Percentiles rank a stretch among this genome's conserved stretches.
These are phyloP conservation scores for Pteronotus mesoamericanus DNA, from an alignment of 2,797 vertebrate genomes.

Conservation along the genomic window DNA sequence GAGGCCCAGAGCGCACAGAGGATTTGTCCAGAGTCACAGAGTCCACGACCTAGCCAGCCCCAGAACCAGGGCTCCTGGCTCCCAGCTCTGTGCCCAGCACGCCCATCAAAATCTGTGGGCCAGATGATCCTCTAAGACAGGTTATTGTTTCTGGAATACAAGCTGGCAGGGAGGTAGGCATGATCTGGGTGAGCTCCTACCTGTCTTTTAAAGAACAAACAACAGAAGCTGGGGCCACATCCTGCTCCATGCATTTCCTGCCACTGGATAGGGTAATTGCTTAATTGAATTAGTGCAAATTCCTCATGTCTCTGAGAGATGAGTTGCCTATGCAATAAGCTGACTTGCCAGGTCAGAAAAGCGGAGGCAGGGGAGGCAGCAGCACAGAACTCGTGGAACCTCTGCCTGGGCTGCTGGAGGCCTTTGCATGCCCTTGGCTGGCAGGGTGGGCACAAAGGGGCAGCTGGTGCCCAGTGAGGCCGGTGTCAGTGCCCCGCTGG, in stretches of 20 bases:
- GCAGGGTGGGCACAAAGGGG: no score
- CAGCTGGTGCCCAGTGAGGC: background rate
- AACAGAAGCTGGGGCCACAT: background rate
- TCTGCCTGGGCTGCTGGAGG: background rate
- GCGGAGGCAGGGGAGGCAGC: background rate
- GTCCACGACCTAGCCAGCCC: background rate
- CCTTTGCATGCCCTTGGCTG: background rate
- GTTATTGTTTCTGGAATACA: background rate
- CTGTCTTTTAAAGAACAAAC: background rate
- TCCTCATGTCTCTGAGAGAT: background rate
- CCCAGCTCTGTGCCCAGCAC: background rate
- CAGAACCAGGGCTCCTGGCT: background rate
- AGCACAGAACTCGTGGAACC: background rate
- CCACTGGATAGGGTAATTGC: background rate
- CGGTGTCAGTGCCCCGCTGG: fast-evolving
- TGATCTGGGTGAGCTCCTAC: fast-evolving
- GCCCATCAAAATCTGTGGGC: background rate
- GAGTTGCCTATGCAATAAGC: background rate
- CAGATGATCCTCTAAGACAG: background rate
- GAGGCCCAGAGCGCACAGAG: background rate
- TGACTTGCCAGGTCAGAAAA: background rate
- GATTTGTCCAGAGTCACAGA: background rate
- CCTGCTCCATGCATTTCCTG: background rate
- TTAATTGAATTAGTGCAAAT: slow-evolving; percentile 50
- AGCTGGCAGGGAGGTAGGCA: background rate